Base-by-base conservation (phyloP, 92 coral and sea anemone genomes). In the Siderastrea radians region DNA sequence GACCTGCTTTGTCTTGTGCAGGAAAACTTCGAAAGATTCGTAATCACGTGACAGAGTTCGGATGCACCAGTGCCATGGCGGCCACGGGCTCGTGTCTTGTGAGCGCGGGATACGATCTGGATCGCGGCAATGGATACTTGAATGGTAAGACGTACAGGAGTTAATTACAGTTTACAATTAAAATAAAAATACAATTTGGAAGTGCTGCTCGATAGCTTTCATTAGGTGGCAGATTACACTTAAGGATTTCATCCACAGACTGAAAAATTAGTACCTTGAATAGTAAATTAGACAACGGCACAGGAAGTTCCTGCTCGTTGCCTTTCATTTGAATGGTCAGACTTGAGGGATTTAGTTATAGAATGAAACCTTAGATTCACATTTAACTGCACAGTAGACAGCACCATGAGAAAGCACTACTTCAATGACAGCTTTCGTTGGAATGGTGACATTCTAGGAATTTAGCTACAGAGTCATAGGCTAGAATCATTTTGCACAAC, bases 31-130 rank as follows among this genome's bases (percentile, higher is more conserved):
- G 98, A 43, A 97, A 97, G 80, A 79, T 97, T 73, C 95, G 95
- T 49, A 97, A 97, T 87, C 99, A 97, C 88, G 88, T 92, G 78
- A 91, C 93, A 60, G 98, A 97, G 47, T 97, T 97, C 75, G 99
- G 99, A 73, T 92, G 95, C 1, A 95, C 99, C 10, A 93, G 95
- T 79, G 99, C 99, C 78, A 73, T 97, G 93, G 84, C 89, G 62
- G 60, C 98, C 6, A 89, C 94, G 1, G 90, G 88, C 68, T 93
- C 98, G n/a, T 92, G 94, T 64, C 77, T 97, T 6, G 85, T 97
- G 14, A 94, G 99, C 81, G 92, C 98, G 5, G 99, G 98, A 3
- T 97, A 97, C 61, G 98, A 97, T 62, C 91, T 97, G 26, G 99
- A 97, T 74, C 91, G 92, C 16, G 99, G 99, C 49, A 94, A 93